Evolutionary conservation across 2,797 vertebrate genomes (phyloP).

Genomic region (Sebastes taczanowskii): DNA sequence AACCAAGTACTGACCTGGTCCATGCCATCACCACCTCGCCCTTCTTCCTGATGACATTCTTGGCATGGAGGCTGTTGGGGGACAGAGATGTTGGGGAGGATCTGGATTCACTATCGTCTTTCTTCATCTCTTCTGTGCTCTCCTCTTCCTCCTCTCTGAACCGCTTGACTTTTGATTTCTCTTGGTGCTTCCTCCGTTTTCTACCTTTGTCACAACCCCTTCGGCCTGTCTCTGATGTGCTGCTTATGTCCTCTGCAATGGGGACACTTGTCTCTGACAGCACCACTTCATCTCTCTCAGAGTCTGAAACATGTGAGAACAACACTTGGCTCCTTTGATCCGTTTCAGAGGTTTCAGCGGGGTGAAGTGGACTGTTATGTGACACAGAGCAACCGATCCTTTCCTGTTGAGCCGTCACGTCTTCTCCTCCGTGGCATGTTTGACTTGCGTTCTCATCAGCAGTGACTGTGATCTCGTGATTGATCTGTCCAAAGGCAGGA

Average conservation of each 20-base stretch:
- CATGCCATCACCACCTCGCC: slow-evolving; percentile 93
- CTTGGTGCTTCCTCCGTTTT: slow-evolving; percentile 84
- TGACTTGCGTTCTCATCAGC: neutral
- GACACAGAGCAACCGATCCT: neutral
- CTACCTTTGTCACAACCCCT: slow-evolving; percentile 51
- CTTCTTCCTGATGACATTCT: slow-evolving; percentile 94
- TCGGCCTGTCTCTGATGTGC: slow-evolving; percentile 42
- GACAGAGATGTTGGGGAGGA: slow-evolving; percentile 60
- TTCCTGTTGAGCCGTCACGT: neutral
- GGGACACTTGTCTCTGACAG: slow-evolving; percentile 19
- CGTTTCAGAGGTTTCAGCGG: neutral
- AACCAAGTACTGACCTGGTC: slow-evolving; percentile 88
- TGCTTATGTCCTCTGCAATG: neutral
- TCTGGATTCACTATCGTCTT: slow-evolving; percentile 43
- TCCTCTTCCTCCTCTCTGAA: slow-evolving; percentile 48
- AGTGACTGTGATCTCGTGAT: slow-evolving; percentile 47
- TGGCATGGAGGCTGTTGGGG: slow-evolving; percentile 89
- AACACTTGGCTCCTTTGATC: neutral
- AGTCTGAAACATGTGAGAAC: neutral
- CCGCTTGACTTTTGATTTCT: slow-evolving; percentile 69
- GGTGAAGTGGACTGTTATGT: neutral
- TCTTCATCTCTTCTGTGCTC: slow-evolving; percentile 51
- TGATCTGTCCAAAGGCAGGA: slow-evolving; percentile 86
- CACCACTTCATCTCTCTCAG: slow-evolving; percentile 5
- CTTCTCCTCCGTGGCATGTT: neutral